Evolutionary conservation across 1,140 invertebrate species (phyloP).

Genomic region (Calycopis cecrops): DNA sequence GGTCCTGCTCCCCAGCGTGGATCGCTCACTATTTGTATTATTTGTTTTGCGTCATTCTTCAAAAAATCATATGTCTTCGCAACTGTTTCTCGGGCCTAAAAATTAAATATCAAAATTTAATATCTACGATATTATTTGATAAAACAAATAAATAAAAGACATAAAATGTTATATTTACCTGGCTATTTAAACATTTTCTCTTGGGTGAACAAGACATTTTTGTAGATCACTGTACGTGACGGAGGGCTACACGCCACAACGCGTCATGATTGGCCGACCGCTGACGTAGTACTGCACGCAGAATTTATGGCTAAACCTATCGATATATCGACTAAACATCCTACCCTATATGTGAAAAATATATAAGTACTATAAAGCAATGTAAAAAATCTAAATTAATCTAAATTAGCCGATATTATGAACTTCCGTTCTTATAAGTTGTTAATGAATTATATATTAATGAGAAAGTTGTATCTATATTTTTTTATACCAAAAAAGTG

Average conservation of each 20-base stretch:
- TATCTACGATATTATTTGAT: not conserved
- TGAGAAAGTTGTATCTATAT: too few species aligned
- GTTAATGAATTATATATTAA: too few species aligned
- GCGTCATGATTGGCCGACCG: constrained; percentile 3
- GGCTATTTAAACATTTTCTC: constrained; percentile 17
- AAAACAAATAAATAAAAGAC: not conserved
- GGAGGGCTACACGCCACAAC: constrained; percentile 1
- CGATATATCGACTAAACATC: too few species aligned
- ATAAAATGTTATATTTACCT: constrained; percentile 11
- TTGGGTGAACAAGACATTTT: constrained; percentile 13
- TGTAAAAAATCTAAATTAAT: too few species aligned
- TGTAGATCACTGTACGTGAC: constrained; percentile 8
- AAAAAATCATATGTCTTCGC: constrained; percentile 10
- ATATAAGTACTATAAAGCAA: too few species aligned
- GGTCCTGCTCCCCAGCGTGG: constrained; percentile 15
- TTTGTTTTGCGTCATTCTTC: constrained; percentile 7
- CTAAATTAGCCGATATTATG: too few species aligned
- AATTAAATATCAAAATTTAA: constrained; percentile 6
- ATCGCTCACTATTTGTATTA: constrained; percentile 14
- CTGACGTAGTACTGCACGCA: constrained; percentile 3
- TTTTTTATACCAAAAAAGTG: too few species aligned
- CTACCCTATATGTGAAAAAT: too few species aligned
- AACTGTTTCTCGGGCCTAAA: constrained; percentile 7
- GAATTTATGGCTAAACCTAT: too few species aligned
- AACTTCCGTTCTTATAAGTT: too few species aligned